A percentile compares a stretch with the other conserved stretches of the same genome.
phyloP scores from a whole-genome alignment of 2,113 vertebrate species.

The Notechis scutatus region DNA sequence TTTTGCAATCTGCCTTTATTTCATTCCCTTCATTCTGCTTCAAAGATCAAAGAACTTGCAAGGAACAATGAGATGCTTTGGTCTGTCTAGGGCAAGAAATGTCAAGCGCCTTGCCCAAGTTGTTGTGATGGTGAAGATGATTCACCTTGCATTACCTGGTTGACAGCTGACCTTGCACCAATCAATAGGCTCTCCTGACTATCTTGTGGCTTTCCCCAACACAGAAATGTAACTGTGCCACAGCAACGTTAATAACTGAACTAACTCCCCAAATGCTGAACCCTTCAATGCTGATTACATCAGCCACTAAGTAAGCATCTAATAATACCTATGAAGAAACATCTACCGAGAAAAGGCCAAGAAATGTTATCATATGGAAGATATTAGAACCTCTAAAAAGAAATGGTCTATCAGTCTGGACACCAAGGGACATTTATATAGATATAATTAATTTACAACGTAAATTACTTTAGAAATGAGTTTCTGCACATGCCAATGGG shows the following conservation, averaged over 20 bases:
- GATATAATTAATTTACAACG: background rate
- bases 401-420: conserved; percentile 24
- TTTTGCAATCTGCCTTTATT: conserved; percentile 13
- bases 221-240: background rate
- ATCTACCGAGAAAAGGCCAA: background rate
- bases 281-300: background rate
- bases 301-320: background rate
- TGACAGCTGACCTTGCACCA: conserved; percentile 1
- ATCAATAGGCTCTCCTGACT: background rate
- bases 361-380: background rate
- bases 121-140: conserved; percentile 1
- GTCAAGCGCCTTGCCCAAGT: background rate
- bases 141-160: background rate
- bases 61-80: background rate
- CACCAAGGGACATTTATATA: conserved; percentile 17
- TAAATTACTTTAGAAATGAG: conserved; percentile 18
- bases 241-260: background rate
- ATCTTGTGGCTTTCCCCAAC: background rate
- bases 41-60: conserved; percentile 16
- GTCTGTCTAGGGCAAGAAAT: background rate
- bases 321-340: background rate
- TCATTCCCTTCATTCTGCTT: conserved; percentile 4
- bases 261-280: background rate
- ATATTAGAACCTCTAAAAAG: conserved; percentile 2
- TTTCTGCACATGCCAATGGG: background rate